A percentile compares a stretch with the other conserved stretches of the same genome.
phyloP scores from a whole-genome alignment of 2,888 invertebrate genomes.

The Ceraclea dissimilis region DNA sequence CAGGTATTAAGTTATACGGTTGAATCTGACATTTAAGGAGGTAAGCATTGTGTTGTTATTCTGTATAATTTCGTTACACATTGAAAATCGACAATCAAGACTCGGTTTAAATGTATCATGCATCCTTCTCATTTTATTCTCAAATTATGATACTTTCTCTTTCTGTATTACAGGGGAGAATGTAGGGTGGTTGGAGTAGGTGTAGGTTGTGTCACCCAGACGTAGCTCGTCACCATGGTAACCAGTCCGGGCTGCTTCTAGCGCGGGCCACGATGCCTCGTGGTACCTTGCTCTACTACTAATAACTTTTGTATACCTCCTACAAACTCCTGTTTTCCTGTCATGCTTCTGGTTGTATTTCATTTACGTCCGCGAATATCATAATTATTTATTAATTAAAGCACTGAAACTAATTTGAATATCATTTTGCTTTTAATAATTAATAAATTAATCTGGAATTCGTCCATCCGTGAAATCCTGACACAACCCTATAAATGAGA shows the following conservation, averaged over 20 bases:
- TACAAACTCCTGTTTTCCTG: background rate
- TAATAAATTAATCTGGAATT: too few species aligned
- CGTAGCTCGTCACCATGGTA: constrained; percentile 24
- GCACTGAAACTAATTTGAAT: too few species aligned
- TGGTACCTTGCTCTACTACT: constrained; percentile 12
- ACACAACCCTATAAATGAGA: too few species aligned
- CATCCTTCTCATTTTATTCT: background rate
- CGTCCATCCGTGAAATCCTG: too few species aligned
- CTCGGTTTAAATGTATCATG: background rate
- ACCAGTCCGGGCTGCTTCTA: constrained; percentile 21
- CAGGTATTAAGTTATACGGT: too few species aligned
- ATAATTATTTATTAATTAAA: too few species aligned
- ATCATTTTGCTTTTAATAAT: too few species aligned
- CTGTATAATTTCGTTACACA: constrained; percentile 3
- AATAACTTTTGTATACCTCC: constrained; percentile 18
- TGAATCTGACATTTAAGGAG: too few species aligned
- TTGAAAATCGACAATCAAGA: background rate
- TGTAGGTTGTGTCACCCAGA: constrained; percentile 19
- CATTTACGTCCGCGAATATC: too few species aligned
- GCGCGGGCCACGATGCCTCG: constrained; percentile 13
- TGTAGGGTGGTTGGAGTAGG: background rate
- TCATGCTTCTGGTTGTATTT: background rate
- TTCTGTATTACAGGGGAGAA: background rate
- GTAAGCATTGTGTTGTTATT: too few species aligned
- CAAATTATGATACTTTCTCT: constrained; percentile 2